phyloP scores from a whole-genome alignment of 2,113 vertebrate genomes.

The Telmatochromis bifrenatus region DNA sequence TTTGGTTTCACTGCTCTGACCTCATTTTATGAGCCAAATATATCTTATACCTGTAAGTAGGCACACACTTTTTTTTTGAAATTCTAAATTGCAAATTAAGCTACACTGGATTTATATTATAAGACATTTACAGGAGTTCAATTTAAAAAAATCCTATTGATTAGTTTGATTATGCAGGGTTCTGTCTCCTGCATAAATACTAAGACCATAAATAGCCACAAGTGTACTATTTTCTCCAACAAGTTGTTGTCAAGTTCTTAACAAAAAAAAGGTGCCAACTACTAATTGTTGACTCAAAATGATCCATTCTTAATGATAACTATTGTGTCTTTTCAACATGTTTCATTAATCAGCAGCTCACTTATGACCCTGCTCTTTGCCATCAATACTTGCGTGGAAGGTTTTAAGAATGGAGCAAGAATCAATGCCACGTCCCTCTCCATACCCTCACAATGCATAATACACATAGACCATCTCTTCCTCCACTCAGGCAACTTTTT shows the following conservation, averaged over 20 bases:
- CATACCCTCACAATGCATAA: neutral
- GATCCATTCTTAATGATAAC: neutral
- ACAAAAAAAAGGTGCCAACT: neutral
- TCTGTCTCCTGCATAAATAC: neutral
- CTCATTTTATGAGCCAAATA: neutral
- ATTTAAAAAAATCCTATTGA: neutral
- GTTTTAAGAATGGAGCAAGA: conserved; percentile 36
- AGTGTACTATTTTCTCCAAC: neutral
- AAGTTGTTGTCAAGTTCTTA: neutral
- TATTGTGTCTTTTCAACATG: conserved; percentile 20
- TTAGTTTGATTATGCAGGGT: neutral
- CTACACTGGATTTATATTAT: neutral
- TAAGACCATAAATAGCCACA: neutral
- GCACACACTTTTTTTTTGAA: neutral
- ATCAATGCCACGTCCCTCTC: conserved; percentile 17
- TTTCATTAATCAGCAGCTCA: conserved; percentile 11
- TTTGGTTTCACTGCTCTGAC: neutral
- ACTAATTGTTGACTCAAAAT: neutral
- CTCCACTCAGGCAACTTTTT: neutral
- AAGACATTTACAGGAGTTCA: neutral
- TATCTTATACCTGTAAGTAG: neutral
- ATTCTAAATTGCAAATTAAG: neutral
- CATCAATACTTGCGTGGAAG: conserved; percentile 41
- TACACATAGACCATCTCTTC: neutral
- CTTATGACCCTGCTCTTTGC: conserved; percentile 16